These are phyloP conservation scores for Bagarius yarrelli DNA, from an alignment of 2,113 vertebrate species.

Conservation along the genomic window DNA sequence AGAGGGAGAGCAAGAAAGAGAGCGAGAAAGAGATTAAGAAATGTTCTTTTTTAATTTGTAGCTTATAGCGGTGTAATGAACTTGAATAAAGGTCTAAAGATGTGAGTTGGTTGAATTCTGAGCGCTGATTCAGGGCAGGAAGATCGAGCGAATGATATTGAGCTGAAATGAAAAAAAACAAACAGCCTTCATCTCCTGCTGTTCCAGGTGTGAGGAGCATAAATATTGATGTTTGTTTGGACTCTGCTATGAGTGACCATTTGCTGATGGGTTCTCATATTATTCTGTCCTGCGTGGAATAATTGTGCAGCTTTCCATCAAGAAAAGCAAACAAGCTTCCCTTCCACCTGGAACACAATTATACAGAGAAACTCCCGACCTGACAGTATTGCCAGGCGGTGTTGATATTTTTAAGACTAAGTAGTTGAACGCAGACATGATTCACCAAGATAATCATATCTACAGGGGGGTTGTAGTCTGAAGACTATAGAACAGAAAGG, in stretches of 20 bases:
- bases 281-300: constrained; percentile 10
- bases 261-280: constrained; percentile 45
- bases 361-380: constrained; percentile 15
- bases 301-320: constrained; percentile 37
- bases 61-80: background rate
- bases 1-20: too few species aligned
- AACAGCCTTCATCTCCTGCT: constrained; percentile 37
- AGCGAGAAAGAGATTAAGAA: too few species aligned
- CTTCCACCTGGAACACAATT: constrained; percentile 4
- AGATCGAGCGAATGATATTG: constrained; percentile 32
- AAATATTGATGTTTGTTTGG: constrained; percentile 52
- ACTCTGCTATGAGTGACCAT: constrained; percentile 29
- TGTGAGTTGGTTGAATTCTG: constrained; percentile 32
- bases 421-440: background rate
- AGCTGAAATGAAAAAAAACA: constrained; percentile 42
- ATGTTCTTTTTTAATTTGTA: too few species aligned
- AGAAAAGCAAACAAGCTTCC: constrained; percentile 26
- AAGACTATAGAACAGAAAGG: background rate
- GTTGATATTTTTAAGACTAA: constrained; percentile 28
- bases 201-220: constrained; percentile 37
- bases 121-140: constrained; percentile 30
- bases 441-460: background rate
- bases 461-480: background rate
- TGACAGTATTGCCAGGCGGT: background rate
- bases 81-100: constrained; percentile 8